Percentiles rank a stretch among this genome's conserved stretches.
These are phyloP conservation scores for Perodicticus potto DNA, from an alignment of 2,797 vertebrate species.

Conservation along the genomic window DNA sequence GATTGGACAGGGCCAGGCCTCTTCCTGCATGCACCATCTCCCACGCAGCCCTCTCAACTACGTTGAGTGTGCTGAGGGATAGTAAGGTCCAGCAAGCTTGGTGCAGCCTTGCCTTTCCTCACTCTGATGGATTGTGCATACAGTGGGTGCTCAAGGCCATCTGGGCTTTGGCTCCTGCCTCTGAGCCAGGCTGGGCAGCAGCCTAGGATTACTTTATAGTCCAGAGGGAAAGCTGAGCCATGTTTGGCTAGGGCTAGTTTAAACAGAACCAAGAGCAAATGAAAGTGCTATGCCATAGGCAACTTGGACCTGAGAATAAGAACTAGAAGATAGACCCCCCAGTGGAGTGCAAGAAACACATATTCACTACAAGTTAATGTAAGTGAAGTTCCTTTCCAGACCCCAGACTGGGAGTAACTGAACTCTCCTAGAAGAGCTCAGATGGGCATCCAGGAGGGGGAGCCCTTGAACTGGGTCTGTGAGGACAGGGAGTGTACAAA, in stretches of 20 bases:
- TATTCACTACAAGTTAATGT: not conserved
- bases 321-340: not conserved
- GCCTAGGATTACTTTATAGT: slow-evolving; percentile 33
- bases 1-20: not conserved
- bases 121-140: not conserved
- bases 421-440: slow-evolving; percentile 50
- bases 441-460: not conserved
- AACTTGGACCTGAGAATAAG: slow-evolving; percentile 8
- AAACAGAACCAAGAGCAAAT: slow-evolving; percentile 28
- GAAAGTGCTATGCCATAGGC: not conserved
- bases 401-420: slow-evolving; percentile 8
- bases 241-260: not conserved
- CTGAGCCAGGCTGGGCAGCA: not conserved
- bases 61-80: not conserved
- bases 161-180: not conserved
- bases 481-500: not conserved
- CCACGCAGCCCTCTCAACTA: not conserved
- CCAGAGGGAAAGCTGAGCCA: not conserved
- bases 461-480: not conserved
- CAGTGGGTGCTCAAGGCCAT: not conserved
- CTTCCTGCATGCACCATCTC: not conserved
- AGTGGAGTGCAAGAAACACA: not conserved
- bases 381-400: slow-evolving; percentile 7
- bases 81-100: not conserved
- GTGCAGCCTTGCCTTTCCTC: not conserved